Evolutionary conservation across 2,888 invertebrate species (phyloP).

Genomic region (Xanthorhoe designata): DNA sequence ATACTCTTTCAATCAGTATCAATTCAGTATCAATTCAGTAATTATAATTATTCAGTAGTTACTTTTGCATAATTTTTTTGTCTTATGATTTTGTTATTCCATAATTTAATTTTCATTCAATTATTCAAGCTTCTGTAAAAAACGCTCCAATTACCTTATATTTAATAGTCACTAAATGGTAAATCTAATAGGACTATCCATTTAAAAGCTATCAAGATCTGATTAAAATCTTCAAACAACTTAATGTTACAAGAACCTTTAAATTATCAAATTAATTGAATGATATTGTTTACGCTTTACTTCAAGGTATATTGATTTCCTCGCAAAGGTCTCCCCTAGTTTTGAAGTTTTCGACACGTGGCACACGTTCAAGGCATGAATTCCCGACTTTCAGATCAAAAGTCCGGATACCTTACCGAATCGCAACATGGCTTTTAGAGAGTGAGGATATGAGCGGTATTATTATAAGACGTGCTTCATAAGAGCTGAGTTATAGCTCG

Average conservation of each 20-base stretch:
- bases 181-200: too few relatives aligned
- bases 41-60: too few relatives aligned
- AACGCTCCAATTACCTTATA: too few relatives aligned
- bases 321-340: neutral
- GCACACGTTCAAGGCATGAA: neutral
- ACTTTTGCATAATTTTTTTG: too few relatives aligned
- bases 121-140: too few relatives aligned
- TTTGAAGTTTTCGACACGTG: neutral
- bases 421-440: neutral
- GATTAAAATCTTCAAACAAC: neutral
- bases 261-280: neutral
- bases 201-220: neutral
- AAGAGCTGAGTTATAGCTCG: slow-evolving; percentile 14
- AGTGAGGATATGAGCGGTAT: slow-evolving; percentile 13
- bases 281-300: neutral
- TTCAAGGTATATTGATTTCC: neutral
- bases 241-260: neutral
- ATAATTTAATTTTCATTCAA: too few relatives aligned
- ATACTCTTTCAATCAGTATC: too few relatives aligned
- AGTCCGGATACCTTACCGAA: neutral
- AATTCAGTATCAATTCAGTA: too few relatives aligned
- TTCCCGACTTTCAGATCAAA: slow-evolving; percentile 4
- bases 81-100: too few relatives aligned
- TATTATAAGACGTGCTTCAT: slow-evolving; percentile 22
- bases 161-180: too few relatives aligned